Conservation (phyloP, 2,113 vertebrate genomes). For the Empidonax traillii region DNA sequence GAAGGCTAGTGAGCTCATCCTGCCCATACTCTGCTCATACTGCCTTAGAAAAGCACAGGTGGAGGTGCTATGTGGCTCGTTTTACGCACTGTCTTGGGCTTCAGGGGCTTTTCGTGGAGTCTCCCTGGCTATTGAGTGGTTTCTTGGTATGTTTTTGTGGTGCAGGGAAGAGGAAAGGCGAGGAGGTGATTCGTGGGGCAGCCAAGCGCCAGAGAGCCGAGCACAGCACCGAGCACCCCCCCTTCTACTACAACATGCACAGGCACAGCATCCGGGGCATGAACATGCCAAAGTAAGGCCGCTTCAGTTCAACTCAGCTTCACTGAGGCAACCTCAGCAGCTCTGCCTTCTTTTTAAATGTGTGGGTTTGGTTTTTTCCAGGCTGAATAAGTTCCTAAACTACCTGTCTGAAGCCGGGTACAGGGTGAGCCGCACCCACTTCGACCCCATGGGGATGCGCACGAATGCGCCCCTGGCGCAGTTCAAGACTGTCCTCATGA, state of each 20-base stretch:
- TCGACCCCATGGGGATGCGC: constrained; percentile 94
- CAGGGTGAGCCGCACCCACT: constrained; percentile 93
- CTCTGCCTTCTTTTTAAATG: not conserved
- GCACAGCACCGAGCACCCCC: constrained; percentile 83
- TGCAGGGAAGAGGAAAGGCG: constrained; percentile 87
- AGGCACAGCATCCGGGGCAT: constrained; percentile 95
- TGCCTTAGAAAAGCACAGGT: not conserved
- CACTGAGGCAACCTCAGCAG: not conserved
- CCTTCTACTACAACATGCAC: constrained; percentile 97
- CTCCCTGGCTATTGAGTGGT: not conserved
- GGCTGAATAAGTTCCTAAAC: constrained; percentile 93
- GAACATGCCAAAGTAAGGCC: constrained; percentile 93
- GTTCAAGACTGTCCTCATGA: constrained; percentile 88
- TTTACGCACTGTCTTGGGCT: not conserved
- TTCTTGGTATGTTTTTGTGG: not conserved
- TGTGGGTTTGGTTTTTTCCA: not conserved
- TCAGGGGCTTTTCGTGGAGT: not conserved
- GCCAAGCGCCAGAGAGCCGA: constrained; percentile 86
- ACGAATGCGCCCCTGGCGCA: constrained; percentile 87
- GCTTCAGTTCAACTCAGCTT: not conserved
- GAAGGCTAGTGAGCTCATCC: too few relatives aligned
- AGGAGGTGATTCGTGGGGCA: constrained; percentile 70
- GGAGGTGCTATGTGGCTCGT: not conserved
- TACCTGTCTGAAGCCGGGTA: constrained; percentile 92
- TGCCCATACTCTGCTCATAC: not conserved